Evolutionary conservation across 23 tunicate species (phyloP).

Genomic region (Trididemnum clinides): DNA sequence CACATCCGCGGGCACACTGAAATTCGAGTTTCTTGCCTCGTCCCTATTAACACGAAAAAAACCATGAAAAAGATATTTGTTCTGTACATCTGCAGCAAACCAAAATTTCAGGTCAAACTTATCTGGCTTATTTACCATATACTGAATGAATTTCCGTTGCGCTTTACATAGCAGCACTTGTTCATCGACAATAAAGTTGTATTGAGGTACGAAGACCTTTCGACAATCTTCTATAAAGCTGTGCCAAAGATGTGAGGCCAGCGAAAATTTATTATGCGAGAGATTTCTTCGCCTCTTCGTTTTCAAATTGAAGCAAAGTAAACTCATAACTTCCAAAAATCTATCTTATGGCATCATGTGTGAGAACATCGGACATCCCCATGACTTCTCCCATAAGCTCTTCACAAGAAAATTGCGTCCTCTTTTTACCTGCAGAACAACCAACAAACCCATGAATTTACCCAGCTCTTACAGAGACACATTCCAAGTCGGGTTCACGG

Average conservation of each 20-base stretch:
- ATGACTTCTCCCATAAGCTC: constrained; percentile 2
- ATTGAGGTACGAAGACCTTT: neutral
- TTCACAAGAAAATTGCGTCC: neutral
- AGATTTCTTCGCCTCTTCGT: neutral
- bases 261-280: neutral
- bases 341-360: neutral
- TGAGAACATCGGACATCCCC: constrained; percentile 20
- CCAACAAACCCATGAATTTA: neutral
- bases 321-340: neutral
- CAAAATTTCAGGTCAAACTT: constrained; percentile 3
- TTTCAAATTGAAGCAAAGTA: neutral
- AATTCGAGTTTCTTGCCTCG: neutral
- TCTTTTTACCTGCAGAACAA: neutral
- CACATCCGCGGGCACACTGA: neutral
- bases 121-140: constrained; percentile 27
- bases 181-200: neutral
- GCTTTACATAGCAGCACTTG: constrained; percentile 8
- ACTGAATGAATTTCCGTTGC: constrained; percentile 5
- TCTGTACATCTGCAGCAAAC: neutral
- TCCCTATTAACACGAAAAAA: neutral
- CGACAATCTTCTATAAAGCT: neutral
- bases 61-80: neutral
- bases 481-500: neutral
- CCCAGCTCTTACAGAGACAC: neutral
- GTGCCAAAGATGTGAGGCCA: too few species aligned